Base-by-base conservation (phyloP, 2,113 vertebrate genomes). In the Numenius arquata region DNA sequence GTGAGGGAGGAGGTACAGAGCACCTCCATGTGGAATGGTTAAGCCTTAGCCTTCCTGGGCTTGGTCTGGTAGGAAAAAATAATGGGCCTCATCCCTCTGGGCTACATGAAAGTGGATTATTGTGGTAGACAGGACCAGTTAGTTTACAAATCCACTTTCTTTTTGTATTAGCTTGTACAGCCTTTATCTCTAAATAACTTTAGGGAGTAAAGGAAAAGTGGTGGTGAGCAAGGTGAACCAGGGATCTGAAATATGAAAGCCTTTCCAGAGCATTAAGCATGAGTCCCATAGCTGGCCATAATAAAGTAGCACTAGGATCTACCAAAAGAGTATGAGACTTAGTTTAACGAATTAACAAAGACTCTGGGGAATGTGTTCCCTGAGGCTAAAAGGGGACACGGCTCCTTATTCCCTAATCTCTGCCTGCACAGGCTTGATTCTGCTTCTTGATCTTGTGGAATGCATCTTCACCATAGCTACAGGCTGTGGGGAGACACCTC, bases 371-470 rank as follows among this genome's bases (percentile, higher is more conserved):
- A 95, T 91, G 79, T 91, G 67, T 66, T 82, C 62, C 94, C 63
- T 4, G 14, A 88, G 92, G 96, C 95, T 85, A 63, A 88, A 50
- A 8, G 22, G 71, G 74, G 81, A 89, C 84, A 36, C 17, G 15
- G 79, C 90, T 86, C 30, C 59, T 48, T 90, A 48, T 85, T 91
- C 62, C 62, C 82, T 94, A 91, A 85, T 95, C 73, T 91, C 74
- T 94, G 67, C 94, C 84, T 93, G 92, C 59, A 82, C 21, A 52
- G 95, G 66, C 87, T 93, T 96, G 95, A 94, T 95, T 95, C 77
- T 88, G 58, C 73, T 79, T 8, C 58, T 93, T 89, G 62, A 82
- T 92, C 66, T 85, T 73, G 45, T 89, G 94, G 95, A 96, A 96
- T 96, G 95, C 55, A 47, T 55, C 74, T 93, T 93, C 12, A 27